phyloP scores from a whole-genome alignment of 1,140 invertebrate species.

The Hycleus phaleratus region DNA sequence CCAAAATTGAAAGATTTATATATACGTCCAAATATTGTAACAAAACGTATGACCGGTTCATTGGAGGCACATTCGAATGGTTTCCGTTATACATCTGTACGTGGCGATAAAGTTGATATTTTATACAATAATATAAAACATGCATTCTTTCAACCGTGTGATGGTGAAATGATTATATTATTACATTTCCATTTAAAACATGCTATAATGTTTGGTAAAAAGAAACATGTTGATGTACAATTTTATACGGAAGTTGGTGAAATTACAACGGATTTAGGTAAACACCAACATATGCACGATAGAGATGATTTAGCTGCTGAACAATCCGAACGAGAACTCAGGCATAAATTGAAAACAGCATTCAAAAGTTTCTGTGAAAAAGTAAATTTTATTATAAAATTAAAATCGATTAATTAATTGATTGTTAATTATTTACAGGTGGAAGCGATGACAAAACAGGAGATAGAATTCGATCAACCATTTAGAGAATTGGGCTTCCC shows the following conservation, averaged over 20 bases:
- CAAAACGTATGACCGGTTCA: slow-evolving; percentile 92
- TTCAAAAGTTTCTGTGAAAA: slow-evolving; percentile 99
- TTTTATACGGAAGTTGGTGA: slow-evolving; percentile 99
- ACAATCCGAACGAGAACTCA: slow-evolving; percentile 93
- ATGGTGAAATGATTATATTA: slow-evolving; percentile 99
- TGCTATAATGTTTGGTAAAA: slow-evolving; percentile 98
- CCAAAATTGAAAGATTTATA: slow-evolving; percentile 98
- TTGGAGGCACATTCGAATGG: slow-evolving; percentile 96
- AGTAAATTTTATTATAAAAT: slow-evolving; percentile 21
- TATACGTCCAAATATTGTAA: slow-evolving; percentile 96
- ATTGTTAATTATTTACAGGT: slow-evolving; percentile 50
- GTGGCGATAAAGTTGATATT: slow-evolving; percentile 98
- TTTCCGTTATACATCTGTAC: slow-evolving; percentile 94
- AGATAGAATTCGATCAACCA: slow-evolving; percentile 97
- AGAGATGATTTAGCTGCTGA: slow-evolving; percentile 97
- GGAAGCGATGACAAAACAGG: slow-evolving; percentile 90
- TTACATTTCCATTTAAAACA: slow-evolving; percentile 98
- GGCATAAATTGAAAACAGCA: slow-evolving; percentile 93
- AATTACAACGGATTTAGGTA: slow-evolving; percentile 98
- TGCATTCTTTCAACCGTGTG: slow-evolving; percentile 99
- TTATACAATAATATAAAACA: slow-evolving; percentile 99
- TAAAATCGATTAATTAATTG: slow-evolving; percentile 16
- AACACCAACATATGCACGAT: slow-evolving; percentile 99
- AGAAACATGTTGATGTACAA: slow-evolving; percentile 98
- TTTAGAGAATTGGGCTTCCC: slow-evolving; percentile 97